A percentile compares a stretch with the other conserved stretches of the same genome.
Evolutionary conservation across 2,113 vertebrate species (phyloP).

Genomic region (Asarcornis scutulata): DNA sequence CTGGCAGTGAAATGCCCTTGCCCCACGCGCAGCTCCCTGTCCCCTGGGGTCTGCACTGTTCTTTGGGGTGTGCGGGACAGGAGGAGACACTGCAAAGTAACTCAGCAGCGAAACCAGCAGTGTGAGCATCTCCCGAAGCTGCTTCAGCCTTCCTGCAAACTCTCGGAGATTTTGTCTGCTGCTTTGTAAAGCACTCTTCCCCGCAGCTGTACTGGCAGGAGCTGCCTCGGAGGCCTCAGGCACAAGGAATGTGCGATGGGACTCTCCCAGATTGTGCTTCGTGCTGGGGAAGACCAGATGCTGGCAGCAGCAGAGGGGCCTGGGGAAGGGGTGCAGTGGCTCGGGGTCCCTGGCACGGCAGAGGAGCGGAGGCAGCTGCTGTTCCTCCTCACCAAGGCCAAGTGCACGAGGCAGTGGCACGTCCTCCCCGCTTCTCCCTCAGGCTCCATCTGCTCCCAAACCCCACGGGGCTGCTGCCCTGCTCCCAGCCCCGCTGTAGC

Average conservation of each 20-base stretch:
- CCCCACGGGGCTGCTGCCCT: not conserved
- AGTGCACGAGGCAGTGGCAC: not conserved
- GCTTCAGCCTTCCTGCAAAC: not conserved
- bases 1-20: not conserved
- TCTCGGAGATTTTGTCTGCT: not conserved
- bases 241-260: not conserved
- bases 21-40: not conserved
- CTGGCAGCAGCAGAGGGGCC: conserved; percentile 41
- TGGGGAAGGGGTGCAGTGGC: not conserved
- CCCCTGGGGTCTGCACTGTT: not conserved
- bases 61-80: accelerated
- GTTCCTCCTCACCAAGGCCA: not conserved
- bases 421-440: not conserved
- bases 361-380: not conserved
- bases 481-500: not conserved
- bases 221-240: not conserved
- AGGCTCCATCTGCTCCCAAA: not conserved
- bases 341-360: not conserved
- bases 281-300: not conserved
- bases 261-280: not conserved
- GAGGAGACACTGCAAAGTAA: not conserved
- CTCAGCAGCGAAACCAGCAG: not conserved
- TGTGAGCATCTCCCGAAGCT: not conserved
- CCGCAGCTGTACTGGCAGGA: not conserved
- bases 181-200: not conserved